Evolutionary conservation across 2,888 invertebrate species (phyloP).

Genomic region (Penaeus monodon): DNA sequence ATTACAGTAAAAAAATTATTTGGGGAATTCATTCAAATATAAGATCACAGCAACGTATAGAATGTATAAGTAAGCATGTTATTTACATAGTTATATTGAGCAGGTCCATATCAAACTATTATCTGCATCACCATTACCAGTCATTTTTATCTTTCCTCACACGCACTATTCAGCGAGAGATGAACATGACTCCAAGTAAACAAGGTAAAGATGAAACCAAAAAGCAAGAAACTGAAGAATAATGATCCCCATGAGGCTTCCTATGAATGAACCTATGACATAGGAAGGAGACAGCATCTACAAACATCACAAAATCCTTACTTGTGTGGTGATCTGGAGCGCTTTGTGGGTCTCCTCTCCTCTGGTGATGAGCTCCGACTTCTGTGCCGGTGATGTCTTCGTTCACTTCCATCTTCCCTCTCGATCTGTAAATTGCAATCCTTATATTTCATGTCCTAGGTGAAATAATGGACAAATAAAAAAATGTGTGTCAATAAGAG

Average conservation of each 20-base stretch:
- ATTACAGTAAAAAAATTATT: neutral
- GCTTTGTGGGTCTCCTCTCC: slow-evolving; percentile 55
- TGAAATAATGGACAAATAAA: neutral
- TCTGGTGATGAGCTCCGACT: slow-evolving; percentile 60
- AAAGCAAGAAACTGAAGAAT: no score
- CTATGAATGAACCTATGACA: no score
- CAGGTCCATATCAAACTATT: no score
- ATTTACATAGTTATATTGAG: no score
- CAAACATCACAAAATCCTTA: slow-evolving; percentile 26
- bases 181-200: neutral
- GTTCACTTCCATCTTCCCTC: slow-evolving; percentile 55
- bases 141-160: no score
- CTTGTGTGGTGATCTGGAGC: slow-evolving; percentile 64
- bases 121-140: no score
- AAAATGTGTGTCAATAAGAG: neutral
- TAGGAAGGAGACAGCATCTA: no score
- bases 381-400: slow-evolving; percentile 53
- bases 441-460: neutral
- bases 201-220: neutral
- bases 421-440: slow-evolving; percentile 42
- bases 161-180: no score
- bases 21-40: neutral
- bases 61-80: no score
- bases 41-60: neutral
- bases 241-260: no score